Percentiles rank a stretch among this genome's conserved stretches.
phyloP scores from a whole-genome alignment of 2,113 vertebrate genomes.

The Edolisoma coerulescens region DNA sequence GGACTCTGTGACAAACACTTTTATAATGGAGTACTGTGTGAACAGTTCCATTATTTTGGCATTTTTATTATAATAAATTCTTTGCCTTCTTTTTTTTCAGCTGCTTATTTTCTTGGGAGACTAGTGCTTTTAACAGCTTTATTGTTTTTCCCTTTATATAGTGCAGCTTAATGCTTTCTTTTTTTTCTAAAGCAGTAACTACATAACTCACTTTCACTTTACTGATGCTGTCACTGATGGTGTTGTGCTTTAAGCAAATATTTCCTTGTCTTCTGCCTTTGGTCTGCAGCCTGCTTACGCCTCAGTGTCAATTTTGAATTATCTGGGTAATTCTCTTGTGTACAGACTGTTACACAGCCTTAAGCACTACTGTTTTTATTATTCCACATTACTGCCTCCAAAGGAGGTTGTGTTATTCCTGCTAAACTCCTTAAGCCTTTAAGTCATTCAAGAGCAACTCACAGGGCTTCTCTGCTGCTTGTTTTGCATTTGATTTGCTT shows the following conservation, averaged over 20 bases:
- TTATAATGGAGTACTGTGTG: neutral
- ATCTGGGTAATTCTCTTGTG: neutral
- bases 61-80: neutral
- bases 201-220: slow-evolving; percentile 6
- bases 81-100: neutral
- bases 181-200: neutral
- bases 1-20: neutral
- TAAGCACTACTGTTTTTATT: neutral
- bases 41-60: neutral
- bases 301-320: neutral
- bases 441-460: neutral
- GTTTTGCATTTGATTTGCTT: neutral
- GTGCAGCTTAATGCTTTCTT: neutral
- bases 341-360: neutral
- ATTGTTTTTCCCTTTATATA: neutral
- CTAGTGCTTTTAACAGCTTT: neutral
- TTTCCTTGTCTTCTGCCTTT: neutral
- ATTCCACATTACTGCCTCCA: neutral
- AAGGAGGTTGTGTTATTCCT: neutral
- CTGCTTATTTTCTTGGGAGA: neutral
- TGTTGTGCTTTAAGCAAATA: neutral
- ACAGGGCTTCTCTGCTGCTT: neutral
- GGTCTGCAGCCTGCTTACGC: neutral
- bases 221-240: neutral
- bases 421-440: neutral